phyloP scores from a whole-genome alignment of 2,797 vertebrate genomes.

The Sorex maritimensis region DNA sequence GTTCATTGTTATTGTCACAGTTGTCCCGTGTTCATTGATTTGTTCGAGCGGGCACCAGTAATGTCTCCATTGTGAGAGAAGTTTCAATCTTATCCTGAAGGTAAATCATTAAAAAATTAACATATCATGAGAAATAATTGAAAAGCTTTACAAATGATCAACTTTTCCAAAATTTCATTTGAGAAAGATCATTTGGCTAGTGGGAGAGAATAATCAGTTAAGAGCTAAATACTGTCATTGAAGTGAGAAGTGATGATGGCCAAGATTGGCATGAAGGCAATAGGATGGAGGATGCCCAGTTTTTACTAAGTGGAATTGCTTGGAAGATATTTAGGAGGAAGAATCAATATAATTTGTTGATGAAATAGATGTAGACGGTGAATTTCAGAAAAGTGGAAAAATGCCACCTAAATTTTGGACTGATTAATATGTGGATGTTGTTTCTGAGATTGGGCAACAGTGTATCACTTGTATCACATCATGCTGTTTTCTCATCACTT shows the following conservation, averaged over 20 bases:
- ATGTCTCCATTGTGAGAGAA: background rate
- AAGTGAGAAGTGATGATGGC: background rate
- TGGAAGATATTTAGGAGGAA: background rate
- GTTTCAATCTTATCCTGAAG: background rate
- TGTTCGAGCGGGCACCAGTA: too few species aligned
- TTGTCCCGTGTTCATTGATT: too few species aligned
- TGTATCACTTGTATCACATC: background rate
- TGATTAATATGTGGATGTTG: background rate
- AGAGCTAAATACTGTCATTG: background rate
- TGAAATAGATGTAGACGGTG: constrained; percentile 22
- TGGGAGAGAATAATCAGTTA: background rate
- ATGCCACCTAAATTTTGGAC: constrained; percentile 14
- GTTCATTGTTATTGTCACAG: background rate
- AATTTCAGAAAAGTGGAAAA: constrained; percentile 20
- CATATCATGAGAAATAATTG: background rate
- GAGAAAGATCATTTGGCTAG: constrained; percentile 51
- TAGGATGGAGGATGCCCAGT: background rate
- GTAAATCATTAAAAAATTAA: background rate
- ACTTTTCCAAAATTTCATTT: constrained; percentile 60
- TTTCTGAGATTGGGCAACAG: background rate
- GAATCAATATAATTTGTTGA: background rate
- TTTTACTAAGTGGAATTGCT: background rate
- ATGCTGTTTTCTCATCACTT: too few species aligned
- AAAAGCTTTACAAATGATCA: constrained; percentile 1
- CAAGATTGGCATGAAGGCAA: background rate